phyloP scores from a whole-genome alignment of 2,113 vertebrate genomes.

The Anseranas semipalmata region DNA sequence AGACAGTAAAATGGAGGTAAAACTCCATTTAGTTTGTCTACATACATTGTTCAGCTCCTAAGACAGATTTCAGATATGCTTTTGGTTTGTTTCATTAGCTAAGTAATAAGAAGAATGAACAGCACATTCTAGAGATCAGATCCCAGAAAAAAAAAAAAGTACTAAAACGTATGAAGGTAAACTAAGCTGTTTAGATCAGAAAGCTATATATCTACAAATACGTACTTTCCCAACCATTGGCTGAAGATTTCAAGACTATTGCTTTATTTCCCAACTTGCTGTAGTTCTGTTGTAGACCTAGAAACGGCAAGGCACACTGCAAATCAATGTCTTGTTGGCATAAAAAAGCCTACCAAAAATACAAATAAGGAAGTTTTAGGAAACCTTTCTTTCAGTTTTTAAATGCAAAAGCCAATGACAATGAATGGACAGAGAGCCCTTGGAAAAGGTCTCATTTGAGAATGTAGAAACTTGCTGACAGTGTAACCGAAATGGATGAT shows the following conservation, averaged over 20 bases:
- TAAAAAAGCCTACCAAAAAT: background rate
- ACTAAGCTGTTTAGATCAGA: background rate
- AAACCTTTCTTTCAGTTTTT: background rate
- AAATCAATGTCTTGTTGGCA: background rate
- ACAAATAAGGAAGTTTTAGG: background rate
- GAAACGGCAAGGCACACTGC: background rate
- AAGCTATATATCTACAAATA: background rate
- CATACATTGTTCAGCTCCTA: background rate
- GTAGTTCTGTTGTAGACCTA: background rate
- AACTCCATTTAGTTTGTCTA: background rate
- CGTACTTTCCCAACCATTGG: background rate
- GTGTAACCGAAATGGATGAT: background rate
- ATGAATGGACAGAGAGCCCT: background rate
- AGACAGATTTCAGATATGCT: rapidly evolving
- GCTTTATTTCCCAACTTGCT: background rate
- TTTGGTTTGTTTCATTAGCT: background rate
- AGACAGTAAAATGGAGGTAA: background rate
- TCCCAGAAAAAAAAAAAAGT: background rate
- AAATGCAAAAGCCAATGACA: background rate
- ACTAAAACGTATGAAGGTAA: background rate
- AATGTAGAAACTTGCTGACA: background rate
- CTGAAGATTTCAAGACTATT: background rate
- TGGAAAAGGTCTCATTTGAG: background rate
- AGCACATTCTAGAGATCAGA: background rate
- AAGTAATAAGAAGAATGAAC: background rate